Base-by-base conservation (phyloP, 2,113 vertebrate genomes). In the Melanerpes aurifrons region DNA sequence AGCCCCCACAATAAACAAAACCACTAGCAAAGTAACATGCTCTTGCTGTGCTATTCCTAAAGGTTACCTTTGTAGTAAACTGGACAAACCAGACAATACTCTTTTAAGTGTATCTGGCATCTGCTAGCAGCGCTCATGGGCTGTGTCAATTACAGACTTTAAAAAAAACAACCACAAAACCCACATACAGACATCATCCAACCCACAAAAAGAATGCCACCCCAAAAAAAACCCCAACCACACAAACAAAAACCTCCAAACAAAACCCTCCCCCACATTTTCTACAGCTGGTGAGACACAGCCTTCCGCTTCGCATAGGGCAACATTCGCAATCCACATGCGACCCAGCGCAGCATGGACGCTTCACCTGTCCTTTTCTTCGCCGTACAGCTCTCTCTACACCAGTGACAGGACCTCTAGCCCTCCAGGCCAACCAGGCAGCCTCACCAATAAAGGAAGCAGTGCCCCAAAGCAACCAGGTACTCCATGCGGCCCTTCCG, bases 391-490 rank as follows among this genome's bases (percentile, higher is more conserved):
- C 29, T 53, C 53, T 4, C 59, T 4, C 59, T 0, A 0, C 1
- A 4, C 15, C 32, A 3, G 17, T 0, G 73, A 5, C 21, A 14
- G n/a, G 54, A 3, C 0, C 6, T 28, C 50, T 58, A 3, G 62
- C 6, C 4, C 54, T 1, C 28, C 75, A 3, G 40, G 35, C 11
- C 4, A 4, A 29, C 63, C 50, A 0, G 66, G 47, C 37, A 4
- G 9, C 57, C 4, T 32, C 45, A 12, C 7, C n/a, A 2, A 0
- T 8, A 4, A 3, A 1, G 82, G 5, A 68, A 1, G 48, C 7
- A 6, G 59, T 1, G 57, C 28, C 58, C 10, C 32, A 15, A 1
- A 0, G 22, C 48, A 13, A 4, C 22, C 19, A 0, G 0, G 18
- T 12, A 7, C 18, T 2, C 12, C 50, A 25, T 24, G 1, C 1